Percentiles rank a stretch among this genome's conserved stretches.
phyloP scores from a whole-genome alignment of 2,797 vertebrate species.

The Myripristis murdjan region DNA sequence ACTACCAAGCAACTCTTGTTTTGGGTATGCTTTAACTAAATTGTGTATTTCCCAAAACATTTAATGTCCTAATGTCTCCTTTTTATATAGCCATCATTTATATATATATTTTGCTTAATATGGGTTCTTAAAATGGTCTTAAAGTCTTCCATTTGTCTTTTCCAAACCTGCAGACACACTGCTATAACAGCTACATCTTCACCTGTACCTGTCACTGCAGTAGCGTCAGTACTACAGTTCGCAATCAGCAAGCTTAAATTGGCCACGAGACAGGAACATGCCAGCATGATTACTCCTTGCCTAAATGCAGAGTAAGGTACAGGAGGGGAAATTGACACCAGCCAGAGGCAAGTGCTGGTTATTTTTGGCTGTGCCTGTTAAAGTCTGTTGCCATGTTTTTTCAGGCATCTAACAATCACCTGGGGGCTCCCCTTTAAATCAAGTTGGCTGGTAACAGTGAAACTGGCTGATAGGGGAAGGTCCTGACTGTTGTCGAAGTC shows the following conservation, averaged over 20 bases:
- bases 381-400: not conserved
- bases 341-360: not conserved
- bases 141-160: no score
- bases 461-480: slow-evolving; percentile 15
- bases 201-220: not conserved
- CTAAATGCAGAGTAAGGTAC: not conserved
- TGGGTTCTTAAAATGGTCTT: no score
- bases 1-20: no score
- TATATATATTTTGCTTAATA: no score
- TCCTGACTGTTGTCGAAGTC: not conserved
- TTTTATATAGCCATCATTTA: no score
- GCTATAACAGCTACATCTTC: no score
- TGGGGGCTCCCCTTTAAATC: slow-evolving; percentile 15
- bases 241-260: no score
- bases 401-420: slow-evolving; percentile 1
- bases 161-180: no score
- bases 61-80: no score
- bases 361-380: slow-evolving; percentile 17
- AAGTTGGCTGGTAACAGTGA: slow-evolving; percentile 15
- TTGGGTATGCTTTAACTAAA: no score
- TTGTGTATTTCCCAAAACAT: no score
- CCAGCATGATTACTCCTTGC: not conserved
- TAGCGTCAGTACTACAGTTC: not conserved
- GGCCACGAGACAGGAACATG: not conserved
- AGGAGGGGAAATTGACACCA: no score